Percentiles rank a stretch among this genome's conserved stretches.
phyloP scores from a whole-genome alignment of 2,113 vertebrate species.

The Genyomyrus donnyi region DNA sequence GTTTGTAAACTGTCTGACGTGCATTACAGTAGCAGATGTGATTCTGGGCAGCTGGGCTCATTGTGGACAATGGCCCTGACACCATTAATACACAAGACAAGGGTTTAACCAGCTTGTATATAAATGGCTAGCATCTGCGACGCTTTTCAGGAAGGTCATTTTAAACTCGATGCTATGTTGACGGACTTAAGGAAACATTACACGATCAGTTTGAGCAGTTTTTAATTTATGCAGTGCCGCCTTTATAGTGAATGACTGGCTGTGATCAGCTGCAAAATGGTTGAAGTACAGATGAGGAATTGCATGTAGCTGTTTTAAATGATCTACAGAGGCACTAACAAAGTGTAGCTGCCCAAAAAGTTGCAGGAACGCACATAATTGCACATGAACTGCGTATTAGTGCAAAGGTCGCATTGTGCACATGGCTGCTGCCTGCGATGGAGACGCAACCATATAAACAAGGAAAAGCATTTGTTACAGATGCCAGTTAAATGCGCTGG shows the following conservation, averaged over 20 bases:
- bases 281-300: background rate
- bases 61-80: background rate
- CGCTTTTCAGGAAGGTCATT: background rate
- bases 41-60: background rate
- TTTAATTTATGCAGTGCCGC: background rate
- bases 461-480: conserved; percentile 4
- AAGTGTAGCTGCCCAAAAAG: background rate
- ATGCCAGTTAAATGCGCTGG: background rate
- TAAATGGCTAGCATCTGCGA: background rate
- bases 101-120: background rate
- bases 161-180: background rate
- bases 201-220: background rate
- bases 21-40: background rate
- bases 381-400: background rate
- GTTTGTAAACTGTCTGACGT: background rate
- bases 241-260: background rate
- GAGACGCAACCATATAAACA: background rate
- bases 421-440: background rate
- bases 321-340: background rate
- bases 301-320: background rate
- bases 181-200: background rate
- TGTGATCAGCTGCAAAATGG: background rate
- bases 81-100: background rate
- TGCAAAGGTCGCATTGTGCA: background rate
- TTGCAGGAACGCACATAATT: background rate